These are phyloP conservation scores for Hemiscyllium ocellatum DNA, from an alignment of 2,113 vertebrate genomes.

Conservation along the genomic window DNA sequence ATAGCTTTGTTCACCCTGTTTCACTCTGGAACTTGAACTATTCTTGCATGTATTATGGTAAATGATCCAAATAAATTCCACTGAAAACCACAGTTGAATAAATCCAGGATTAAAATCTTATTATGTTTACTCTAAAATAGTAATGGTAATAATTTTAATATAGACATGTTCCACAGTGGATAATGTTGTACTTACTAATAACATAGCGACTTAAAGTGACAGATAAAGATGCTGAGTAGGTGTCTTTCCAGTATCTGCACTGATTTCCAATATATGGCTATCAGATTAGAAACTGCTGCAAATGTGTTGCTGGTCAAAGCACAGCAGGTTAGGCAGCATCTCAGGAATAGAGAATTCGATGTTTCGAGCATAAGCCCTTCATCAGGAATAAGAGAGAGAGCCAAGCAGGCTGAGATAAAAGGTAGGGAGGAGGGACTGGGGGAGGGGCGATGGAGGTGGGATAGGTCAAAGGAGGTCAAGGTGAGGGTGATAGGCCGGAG, in stretches of 20 bases:
- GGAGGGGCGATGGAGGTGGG: too few relatives aligned
- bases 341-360: too few relatives aligned
- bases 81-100: background rate
- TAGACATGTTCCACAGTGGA: background rate
- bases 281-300: too few relatives aligned
- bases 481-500: too few relatives aligned
- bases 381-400: too few relatives aligned
- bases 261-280: background rate
- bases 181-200: background rate
- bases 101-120: conserved; percentile 8
- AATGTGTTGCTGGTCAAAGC: too few relatives aligned
- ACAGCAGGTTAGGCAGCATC: too few relatives aligned
- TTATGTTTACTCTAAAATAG: background rate
- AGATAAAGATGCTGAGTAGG: background rate
- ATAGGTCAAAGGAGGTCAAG: too few relatives aligned
- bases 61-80: conserved; percentile 20
- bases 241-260: background rate
- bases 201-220: background rate
- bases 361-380: too few relatives aligned
- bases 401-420: too few relatives aligned
- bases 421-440: too few relatives aligned
- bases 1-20: background rate
- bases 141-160: background rate
- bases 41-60: background rate
- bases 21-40: background rate